Conservation (phyloP, 2,113 vertebrate genomes). For the Erythrolamprus reginae region DNA sequence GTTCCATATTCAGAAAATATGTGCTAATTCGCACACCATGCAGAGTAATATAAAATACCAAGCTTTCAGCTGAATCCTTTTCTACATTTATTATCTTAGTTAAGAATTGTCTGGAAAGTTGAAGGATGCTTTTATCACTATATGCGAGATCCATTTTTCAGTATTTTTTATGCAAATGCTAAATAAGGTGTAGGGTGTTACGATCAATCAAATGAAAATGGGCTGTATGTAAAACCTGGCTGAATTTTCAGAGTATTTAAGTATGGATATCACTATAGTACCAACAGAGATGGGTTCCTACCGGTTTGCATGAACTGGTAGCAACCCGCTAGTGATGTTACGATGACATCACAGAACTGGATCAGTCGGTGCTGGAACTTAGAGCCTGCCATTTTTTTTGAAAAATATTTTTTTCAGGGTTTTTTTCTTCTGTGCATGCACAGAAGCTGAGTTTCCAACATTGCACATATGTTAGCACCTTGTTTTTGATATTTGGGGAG, state of each 20-base stretch:
- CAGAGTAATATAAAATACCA: neutral
- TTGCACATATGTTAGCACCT: too few relatives aligned
- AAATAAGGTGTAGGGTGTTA: fast-evolving
- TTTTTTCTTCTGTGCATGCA: too few relatives aligned
- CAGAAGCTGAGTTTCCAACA: too few relatives aligned
- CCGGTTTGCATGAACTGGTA: too few relatives aligned
- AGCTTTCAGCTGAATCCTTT: neutral
- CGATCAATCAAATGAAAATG: neutral
- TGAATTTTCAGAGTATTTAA: neutral
- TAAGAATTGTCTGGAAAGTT: neutral
- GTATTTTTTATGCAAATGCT: neutral
- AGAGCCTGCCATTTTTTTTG: too few relatives aligned
- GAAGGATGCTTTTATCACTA: neutral
- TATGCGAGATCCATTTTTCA: neutral
- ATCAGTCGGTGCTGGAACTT: too few relatives aligned
- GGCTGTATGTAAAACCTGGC: neutral
- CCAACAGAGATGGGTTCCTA: too few relatives aligned
- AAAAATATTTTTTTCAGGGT: too few relatives aligned
- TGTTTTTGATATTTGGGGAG: too few relatives aligned
- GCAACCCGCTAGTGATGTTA: too few relatives aligned
- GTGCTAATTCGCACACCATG: neutral
- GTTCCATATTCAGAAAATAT: neutral
- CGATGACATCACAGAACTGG: too few relatives aligned
- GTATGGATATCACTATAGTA: neutral
- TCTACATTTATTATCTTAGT: neutral